Evolutionary conservation across 1,140 invertebrate species (phyloP), one percentile per base, ranked within the genome.

Genomic region (Pseudomyrmex cubaensis): DNA sequence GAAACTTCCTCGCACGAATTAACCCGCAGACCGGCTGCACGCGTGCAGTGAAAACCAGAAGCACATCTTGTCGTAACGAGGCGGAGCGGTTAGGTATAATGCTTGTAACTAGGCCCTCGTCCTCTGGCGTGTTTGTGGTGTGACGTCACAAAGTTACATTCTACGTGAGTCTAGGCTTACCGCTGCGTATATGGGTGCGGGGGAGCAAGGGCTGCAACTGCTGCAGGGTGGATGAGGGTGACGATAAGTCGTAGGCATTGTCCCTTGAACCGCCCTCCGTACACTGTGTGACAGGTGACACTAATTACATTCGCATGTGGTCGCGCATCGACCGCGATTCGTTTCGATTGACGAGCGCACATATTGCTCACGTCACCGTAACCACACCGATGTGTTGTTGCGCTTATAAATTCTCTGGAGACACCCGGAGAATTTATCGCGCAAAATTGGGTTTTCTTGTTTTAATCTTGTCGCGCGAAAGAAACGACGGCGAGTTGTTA

Each of bases 141-240:
- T 90, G 91, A 93, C 91, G 91, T 93, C 91, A 91, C 90, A 89
- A 91, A 93, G 92, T 92, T 93, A 90, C 90, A 89, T 90, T 89
- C 88, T 90, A 84, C 77, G 82, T 85, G 86, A 88, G 88, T 67
- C 88, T 74, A 84, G 83, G 84, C 84, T 88, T 82, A 86, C 82
- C 82, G 63, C 90, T 87, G 86, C 86, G 83, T 90, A 85, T 90
- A 87, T 35, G 5, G 35, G 4, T 73, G 84, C 25, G 61, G 82
- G 13, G 22, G 82, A 69, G 52, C 83, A 52, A 74, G 75, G 72
- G 44, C 46, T 85, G 80, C 87, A 88, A 84, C 87, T 82, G 76
- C 83, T 62, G 66, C 76, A 57, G 48, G 84, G 86, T 91, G 87
- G 76, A 57, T 63, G 85, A 76, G 48, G 66, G 83, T 90, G 90